These are phyloP conservation scores for Gracilinanus agilis DNA, from an alignment of 2,113 vertebrate species.

Conservation along the genomic window DNA sequence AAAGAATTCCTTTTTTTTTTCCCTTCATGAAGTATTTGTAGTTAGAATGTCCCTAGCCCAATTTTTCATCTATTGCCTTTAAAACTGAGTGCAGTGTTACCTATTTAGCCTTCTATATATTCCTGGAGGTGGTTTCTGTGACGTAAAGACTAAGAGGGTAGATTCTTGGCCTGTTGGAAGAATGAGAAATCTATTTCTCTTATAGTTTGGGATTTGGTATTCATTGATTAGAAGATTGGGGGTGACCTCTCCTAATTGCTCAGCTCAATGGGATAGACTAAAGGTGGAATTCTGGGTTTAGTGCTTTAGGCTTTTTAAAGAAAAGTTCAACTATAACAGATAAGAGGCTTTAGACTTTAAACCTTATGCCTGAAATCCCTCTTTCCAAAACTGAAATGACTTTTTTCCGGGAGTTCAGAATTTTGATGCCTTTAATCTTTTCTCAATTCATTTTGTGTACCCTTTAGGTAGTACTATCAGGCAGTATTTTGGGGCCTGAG, in stretches of 20 bases:
- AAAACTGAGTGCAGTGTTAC: neutral
- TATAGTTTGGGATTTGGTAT: neutral
- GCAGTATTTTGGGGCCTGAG: conserved; percentile 31
- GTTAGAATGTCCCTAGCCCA: neutral
- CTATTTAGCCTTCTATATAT: neutral
- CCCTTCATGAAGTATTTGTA: neutral
- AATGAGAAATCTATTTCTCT: neutral
- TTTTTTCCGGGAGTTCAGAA: neutral
- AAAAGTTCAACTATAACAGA: conserved; percentile 44
- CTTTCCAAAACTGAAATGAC: conserved; percentile 17
- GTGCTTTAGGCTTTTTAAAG: conserved; percentile 39
- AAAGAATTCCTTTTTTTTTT: neutral
- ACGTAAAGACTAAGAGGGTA: neutral
- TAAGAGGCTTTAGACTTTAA: conserved; percentile 34
- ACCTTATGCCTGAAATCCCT: conserved; percentile 26
- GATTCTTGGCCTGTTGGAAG: neutral
- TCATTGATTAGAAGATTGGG: neutral
- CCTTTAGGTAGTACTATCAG: conserved; percentile 25
- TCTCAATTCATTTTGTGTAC: neutral
- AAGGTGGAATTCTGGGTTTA: conserved; percentile 10
- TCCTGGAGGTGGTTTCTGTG: neutral
- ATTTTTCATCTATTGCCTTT: conserved; percentile 8
- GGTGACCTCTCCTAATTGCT: neutral
- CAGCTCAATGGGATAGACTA: neutral
- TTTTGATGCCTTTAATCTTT: neutral